phyloP scores from a whole-genome alignment of 2,113 vertebrate genomes.

The Scomber japonicus region DNA sequence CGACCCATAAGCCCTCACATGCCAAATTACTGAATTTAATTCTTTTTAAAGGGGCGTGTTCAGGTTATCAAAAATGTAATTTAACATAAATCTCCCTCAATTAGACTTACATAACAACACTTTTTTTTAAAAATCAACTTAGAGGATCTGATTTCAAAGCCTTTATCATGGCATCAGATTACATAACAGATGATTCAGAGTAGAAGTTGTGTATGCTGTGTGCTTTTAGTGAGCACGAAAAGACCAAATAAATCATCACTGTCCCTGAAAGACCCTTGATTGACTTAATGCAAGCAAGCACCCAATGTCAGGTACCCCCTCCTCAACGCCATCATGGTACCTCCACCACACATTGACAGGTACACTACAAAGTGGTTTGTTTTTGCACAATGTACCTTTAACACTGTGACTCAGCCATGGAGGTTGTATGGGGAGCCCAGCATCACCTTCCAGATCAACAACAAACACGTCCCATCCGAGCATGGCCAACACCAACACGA shows the following conservation, averaged over 20 bases:
- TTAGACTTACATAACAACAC: constrained; percentile 72
- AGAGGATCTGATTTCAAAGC: constrained; percentile 75
- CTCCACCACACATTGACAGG: constrained; percentile 22
- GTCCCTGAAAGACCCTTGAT: constrained; percentile 9
- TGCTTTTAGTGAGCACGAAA: constrained; percentile 47
- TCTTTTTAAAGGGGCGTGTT: constrained; percentile 6
- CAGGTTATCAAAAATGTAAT: constrained; percentile 60
- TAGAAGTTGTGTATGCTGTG: constrained; percentile 71
- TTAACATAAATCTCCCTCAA: constrained; percentile 56
- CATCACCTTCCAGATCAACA: constrained; percentile 65
- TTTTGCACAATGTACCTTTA: constrained; percentile 48
- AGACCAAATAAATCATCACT: constrained; percentile 32
- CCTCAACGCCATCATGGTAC: constrained; percentile 10
- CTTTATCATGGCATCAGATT: constrained; percentile 76
- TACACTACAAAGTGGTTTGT: constrained; percentile 13
- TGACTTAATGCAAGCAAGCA: neutral
- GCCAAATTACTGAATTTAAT: constrained; percentile 55
- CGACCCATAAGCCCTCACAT: constrained; percentile 45
- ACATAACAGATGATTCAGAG: constrained; percentile 82
- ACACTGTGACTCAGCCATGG: constrained; percentile 52
- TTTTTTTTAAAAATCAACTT: constrained; percentile 68
- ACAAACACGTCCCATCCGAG: constrained; percentile 68
- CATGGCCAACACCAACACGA: constrained; percentile 31
- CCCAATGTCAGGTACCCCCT: constrained; percentile 6
- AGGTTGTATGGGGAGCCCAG: constrained; percentile 27